These are phyloP conservation scores for Gadus chalcogrammus DNA, from an alignment of 2,113 vertebrate genomes.

Conservation along the genomic window DNA sequence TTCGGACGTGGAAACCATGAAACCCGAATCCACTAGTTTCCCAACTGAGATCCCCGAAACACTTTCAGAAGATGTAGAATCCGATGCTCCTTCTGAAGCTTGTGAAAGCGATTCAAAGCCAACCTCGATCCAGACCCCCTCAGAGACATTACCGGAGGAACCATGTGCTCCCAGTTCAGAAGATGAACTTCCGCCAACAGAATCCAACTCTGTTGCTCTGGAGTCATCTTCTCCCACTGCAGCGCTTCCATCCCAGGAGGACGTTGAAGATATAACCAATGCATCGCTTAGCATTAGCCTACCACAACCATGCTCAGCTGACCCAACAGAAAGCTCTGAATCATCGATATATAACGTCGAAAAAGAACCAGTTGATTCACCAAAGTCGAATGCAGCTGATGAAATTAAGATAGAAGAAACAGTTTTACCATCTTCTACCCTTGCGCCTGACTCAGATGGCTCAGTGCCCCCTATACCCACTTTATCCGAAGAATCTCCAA, in stretches of 20 bases:
- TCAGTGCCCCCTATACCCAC: neutral
- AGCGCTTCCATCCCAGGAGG: neutral
- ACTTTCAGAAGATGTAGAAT: constrained; percentile 1
- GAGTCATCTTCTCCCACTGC: neutral
- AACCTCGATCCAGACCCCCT: constrained; percentile 4
- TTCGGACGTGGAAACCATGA: neutral
- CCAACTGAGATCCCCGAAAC: neutral
- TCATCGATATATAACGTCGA: constrained; percentile 10
- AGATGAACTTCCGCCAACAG: constrained; percentile 13
- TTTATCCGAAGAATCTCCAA: constrained; percentile 11
- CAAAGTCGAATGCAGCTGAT: constrained; percentile 1
- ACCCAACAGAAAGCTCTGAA: constrained; percentile 5
- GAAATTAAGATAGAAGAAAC: constrained; percentile 15
- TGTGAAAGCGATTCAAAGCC: constrained; percentile 14
- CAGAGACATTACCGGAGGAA: constrained; percentile 10
- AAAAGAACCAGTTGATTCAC: neutral
- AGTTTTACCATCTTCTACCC: constrained; percentile 1
- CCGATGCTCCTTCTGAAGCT: constrained; percentile 9
- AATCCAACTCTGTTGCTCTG: constrained; percentile 8
- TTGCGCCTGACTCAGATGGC: constrained; percentile 17
- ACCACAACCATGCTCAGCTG: constrained; percentile 18
- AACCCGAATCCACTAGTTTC: constrained; percentile 14
- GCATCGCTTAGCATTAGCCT: neutral
- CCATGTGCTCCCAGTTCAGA: constrained; percentile 11
- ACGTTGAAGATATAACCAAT: neutral